phyloP scores from a whole-genome alignment of 2,797 vertebrate genomes.

The Gastrophryne carolinensis region DNA sequence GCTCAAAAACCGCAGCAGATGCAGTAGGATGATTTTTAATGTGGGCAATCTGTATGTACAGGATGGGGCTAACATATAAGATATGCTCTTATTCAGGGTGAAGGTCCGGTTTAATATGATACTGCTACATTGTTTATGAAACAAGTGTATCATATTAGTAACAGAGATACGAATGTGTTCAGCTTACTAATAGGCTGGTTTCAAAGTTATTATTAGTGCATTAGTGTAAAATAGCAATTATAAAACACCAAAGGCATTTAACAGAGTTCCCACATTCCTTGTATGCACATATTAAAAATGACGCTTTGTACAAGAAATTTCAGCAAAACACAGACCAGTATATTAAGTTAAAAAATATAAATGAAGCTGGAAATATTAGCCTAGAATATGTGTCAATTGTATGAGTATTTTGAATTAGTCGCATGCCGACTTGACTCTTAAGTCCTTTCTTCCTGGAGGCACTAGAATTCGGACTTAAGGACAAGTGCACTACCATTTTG shows the following conservation, averaged over 20 bases:
- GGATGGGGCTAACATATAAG: no score
- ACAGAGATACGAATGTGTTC: no score
- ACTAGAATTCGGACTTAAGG: conserved; percentile 76
- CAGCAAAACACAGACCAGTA: conserved; percentile 95
- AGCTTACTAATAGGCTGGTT: no score
- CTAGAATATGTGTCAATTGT: conserved; percentile 91
- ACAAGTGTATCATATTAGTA: no score
- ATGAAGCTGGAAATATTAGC: conserved; percentile 89
- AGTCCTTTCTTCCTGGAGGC: conserved; percentile 76
- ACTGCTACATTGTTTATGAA: no score
- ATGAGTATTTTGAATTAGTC: conserved; percentile 88
- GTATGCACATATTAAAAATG: conserved; percentile 36
- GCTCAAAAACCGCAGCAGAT: no score
- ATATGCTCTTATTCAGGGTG: no score
- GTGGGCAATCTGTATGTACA: no score
- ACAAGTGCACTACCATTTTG: conserved; percentile 81
- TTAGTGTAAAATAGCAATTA: not conserved
- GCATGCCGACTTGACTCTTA: conserved; percentile 78
- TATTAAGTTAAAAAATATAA: conserved; percentile 93
- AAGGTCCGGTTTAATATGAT: no score
- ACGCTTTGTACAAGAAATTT: conserved; percentile 47
- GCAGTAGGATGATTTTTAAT: no score
- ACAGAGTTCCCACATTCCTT: not conserved
- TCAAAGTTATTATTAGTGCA: no score
- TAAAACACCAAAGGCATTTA: not conserved